These are phyloP conservation scores for Eulithis testata DNA, from an alignment of 2,888 invertebrate genomes.

Conservation along the genomic window DNA sequence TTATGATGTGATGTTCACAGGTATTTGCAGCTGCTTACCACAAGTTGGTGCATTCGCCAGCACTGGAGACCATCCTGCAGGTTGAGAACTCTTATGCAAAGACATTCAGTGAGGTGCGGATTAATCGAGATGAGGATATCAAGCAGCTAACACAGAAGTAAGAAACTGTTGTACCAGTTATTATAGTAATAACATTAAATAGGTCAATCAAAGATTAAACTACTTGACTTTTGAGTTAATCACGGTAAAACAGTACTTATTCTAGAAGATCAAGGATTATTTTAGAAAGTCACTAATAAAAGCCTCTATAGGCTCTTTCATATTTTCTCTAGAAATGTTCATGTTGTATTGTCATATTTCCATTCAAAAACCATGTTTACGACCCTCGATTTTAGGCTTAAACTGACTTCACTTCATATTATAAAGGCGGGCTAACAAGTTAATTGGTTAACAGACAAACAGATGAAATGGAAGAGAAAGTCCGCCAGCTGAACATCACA, in stretches of 20 bases:
- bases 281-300: too few relatives aligned
- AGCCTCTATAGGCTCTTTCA: too few relatives aligned
- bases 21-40: conserved; percentile 94
- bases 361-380: too few relatives aligned
- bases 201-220: too few relatives aligned
- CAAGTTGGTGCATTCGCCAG: conserved; percentile 92
- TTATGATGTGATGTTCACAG: conserved; percentile 34
- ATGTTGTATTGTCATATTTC: too few relatives aligned
- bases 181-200: too few relatives aligned
- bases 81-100: conserved; percentile 95
- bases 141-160: conserved; percentile 87
- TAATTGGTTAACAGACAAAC: conserved; percentile 88
- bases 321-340: too few relatives aligned
- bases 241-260: too few relatives aligned
- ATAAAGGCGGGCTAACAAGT: not conserved
- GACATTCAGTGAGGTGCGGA: conserved; percentile 89
- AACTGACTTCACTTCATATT: too few relatives aligned
- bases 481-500: conserved; percentile 90
- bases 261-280: too few relatives aligned
- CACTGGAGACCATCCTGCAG: conserved; percentile 93
- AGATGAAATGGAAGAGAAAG: conserved; percentile 94
- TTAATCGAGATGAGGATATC: conserved; percentile 90
- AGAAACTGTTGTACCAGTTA: not conserved
- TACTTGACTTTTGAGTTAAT: too few relatives aligned
- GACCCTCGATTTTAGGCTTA: too few relatives aligned